These are phyloP conservation scores for Ischnus inquisitorius DNA, from an alignment of 2,888 invertebrate genomes.

Conservation along the genomic window DNA sequence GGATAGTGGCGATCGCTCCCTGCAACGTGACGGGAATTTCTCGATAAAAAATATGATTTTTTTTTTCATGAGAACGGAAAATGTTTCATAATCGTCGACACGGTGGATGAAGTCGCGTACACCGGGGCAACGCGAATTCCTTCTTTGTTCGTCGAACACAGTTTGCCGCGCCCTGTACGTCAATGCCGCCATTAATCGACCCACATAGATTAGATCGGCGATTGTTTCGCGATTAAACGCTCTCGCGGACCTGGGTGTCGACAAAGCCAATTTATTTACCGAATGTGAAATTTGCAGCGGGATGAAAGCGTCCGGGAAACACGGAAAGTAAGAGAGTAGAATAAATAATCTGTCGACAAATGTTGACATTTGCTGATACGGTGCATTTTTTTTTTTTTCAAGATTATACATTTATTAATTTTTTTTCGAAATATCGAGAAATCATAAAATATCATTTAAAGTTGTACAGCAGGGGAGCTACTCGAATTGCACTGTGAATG, in stretches of 20 bases:
- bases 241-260: slow-evolving; percentile 23
- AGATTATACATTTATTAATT: slow-evolving; percentile 64
- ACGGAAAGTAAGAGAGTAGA: slow-evolving; percentile 44
- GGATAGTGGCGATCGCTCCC: slow-evolving; percentile 76
- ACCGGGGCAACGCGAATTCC: slow-evolving; percentile 71
- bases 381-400: slow-evolving; percentile 53
- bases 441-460: slow-evolving; percentile 63
- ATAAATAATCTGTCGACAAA: slow-evolving; percentile 48
- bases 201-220: slow-evolving; percentile 78
- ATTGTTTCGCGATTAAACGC: slow-evolving; percentile 78
- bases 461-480: slow-evolving; percentile 67
- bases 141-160: slow-evolving; percentile 74
- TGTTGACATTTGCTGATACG: neutral
- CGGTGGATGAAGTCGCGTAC: slow-evolving; percentile 35
- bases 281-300: slow-evolving; percentile 28
- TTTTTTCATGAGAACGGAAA: slow-evolving; percentile 7
- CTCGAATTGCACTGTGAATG: slow-evolving; percentile 75
- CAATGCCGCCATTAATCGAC: slow-evolving; percentile 78
- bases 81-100: slow-evolving; percentile 34
- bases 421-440: slow-evolving; percentile 60
- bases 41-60: slow-evolving; percentile 6
- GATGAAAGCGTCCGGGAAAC: slow-evolving; percentile 51
- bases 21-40: slow-evolving; percentile 45
- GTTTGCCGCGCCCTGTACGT: slow-evolving; percentile 77
- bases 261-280: slow-evolving; percentile 25